Evolutionary conservation across 2,888 invertebrate species (phyloP), one percentile per base, ranked within the genome.

Genomic region (Hypercompe scribonia): DNA sequence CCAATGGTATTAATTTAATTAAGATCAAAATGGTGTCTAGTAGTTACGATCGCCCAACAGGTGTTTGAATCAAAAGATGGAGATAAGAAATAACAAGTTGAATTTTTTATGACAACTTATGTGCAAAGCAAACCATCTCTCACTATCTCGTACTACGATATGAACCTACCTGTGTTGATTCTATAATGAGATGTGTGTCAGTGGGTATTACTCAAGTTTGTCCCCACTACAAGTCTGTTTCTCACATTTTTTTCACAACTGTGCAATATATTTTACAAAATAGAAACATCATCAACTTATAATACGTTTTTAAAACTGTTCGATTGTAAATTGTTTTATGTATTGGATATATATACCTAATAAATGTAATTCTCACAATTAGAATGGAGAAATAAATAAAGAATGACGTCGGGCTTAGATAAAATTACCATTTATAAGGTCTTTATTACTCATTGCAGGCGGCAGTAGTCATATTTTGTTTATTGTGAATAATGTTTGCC

Each of bases 11-110:
- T 31, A 39, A 54, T 68, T 72, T 64, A 13, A 68, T 15, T n/a
- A 28, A 50, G 33, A 65, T 39, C 18, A 58, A 58, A 58, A 65
- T 64, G 63, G 10, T 21, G 63, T 3, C 31, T 8, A 34, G 21
- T 0, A 18, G 18, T 24, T 13, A 50, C 33, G 46, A 21, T 46
- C 18, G 31, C 31, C 34, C 84, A 81, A 81, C 81, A 81, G 84
- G 81, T 81, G 84, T 79, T 73, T 66, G 72, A 63, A 36, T 72
- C 68, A 74, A 78, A 71, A 24, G 24, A 54, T 54, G 50, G n/a
- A 54, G 50, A n/a, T 54, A 54, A 54, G 50, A 54, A 73, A 72
- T 72, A 66, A 33, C n/a, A 66, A 65, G 24, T 50, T 24, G 65
- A 21, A 73, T 66, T 21, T 66, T 31, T 42, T 66, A 42, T 1